Conservation (phyloP, 2,113 vertebrate species). For the Holacanthus passer region DNA sequence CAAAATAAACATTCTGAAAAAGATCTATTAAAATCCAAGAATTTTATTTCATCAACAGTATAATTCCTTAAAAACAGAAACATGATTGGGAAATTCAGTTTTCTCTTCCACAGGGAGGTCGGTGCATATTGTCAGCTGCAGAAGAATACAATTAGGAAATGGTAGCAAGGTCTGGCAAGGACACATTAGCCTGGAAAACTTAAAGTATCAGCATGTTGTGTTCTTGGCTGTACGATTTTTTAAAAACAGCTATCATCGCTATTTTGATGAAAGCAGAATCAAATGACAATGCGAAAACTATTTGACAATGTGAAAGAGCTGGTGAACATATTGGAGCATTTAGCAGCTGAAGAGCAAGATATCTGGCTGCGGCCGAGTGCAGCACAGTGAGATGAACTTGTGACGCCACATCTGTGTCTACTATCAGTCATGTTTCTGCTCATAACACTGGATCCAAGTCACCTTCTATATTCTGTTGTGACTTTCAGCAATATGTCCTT, state of each 20-base stretch:
- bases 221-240: not conserved
- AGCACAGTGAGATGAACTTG: too few species aligned
- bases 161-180: not conserved
- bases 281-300: not conserved
- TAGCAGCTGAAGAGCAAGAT: not conserved
- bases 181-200: not conserved
- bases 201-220: not conserved
- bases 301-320: not conserved
- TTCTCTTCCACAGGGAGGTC: not conserved
- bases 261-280: not conserved
- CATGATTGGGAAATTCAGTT: not conserved
- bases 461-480: too few species aligned
- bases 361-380: too few species aligned
- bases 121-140: not conserved
- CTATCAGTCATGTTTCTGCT: too few species aligned
- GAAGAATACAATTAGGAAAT: not conserved
- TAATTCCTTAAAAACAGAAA: not conserved
- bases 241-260: not conserved
- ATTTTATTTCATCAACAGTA: not conserved
- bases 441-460: too few species aligned
- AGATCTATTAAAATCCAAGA: not conserved
- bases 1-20: not conserved
- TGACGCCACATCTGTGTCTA: too few species aligned
- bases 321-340: too few species aligned
- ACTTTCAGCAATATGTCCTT: too few species aligned